Evolutionary conservation across 1,140 invertebrate species (phyloP).

Genomic region (Sitophilus oryzae): DNA sequence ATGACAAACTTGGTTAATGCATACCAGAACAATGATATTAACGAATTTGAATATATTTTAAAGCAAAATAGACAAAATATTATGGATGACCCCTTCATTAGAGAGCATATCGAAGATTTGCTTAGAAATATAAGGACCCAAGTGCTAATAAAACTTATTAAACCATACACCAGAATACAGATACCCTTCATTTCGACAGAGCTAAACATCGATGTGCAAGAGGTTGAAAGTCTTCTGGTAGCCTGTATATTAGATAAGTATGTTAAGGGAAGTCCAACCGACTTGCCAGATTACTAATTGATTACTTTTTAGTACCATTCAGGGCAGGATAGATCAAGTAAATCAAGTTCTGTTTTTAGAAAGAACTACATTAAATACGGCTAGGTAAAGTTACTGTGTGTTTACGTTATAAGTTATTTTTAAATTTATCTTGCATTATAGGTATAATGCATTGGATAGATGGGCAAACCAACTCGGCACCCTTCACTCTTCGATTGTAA

Average conservation of each 20-base stretch:
- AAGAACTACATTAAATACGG: conserved; percentile 72
- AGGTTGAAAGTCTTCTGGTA: conserved; percentile 92
- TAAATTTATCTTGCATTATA: conserved; percentile 10
- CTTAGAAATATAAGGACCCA: conserved; percentile 92
- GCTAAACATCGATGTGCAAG: conserved; percentile 87
- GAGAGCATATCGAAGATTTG: conserved; percentile 97
- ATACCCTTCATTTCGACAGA: conserved; percentile 96
- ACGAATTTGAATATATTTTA: conserved; percentile 94
- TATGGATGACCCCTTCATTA: conserved; percentile 98
- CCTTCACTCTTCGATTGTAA: conserved; percentile 83
- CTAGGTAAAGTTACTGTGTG: conserved; percentile 38
- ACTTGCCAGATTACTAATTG: conserved; percentile 6
- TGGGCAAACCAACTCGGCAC: conserved; percentile 89
- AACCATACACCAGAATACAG: conserved; percentile 94
- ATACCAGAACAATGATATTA: conserved; percentile 98
- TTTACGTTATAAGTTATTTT: neutral
- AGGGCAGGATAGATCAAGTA: conserved; percentile 91
- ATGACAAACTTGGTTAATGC: conserved; percentile 98
- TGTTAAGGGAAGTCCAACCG: conserved; percentile 52
- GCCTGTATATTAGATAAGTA: conserved; percentile 57
- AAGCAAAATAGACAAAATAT: conserved; percentile 74
- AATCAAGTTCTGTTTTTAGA: conserved; percentile 89
- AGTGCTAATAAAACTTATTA: conserved; percentile 92
- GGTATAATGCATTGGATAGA: conserved; percentile 89
- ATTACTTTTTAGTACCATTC: conserved; percentile 2